phyloP scores from a whole-genome alignment of 2,797 vertebrate genomes.

The Megaceryle alcyon region DNA sequence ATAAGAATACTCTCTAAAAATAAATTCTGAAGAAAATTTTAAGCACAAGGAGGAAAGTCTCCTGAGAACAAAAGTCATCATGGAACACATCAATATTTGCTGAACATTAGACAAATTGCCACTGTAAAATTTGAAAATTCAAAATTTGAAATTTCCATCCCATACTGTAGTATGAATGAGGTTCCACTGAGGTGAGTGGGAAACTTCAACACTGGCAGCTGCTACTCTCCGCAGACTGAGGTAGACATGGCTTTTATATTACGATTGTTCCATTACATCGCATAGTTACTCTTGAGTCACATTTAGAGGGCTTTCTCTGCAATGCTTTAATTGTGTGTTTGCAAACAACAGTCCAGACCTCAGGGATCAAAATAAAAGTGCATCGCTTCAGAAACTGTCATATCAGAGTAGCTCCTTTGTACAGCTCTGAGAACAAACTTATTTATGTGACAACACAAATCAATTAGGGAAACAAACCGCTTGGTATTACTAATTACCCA shows the following conservation, averaged over 20 bases:
- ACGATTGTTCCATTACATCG: rapidly evolving
- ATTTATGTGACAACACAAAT: not conserved
- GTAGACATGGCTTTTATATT: not conserved
- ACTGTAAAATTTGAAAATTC: too few relatives aligned
- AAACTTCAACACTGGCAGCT: not conserved
- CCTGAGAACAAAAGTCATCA: not conserved
- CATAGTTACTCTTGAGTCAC: not conserved
- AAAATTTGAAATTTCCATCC: too few relatives aligned
- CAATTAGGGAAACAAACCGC: not conserved
- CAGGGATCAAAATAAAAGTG: not conserved
- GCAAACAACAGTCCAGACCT: not conserved
- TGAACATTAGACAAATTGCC: not conserved
- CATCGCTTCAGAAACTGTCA: not conserved
- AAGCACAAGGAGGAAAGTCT: not conserved
- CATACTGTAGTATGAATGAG: not conserved
- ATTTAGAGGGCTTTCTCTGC: not conserved
- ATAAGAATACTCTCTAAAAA: not conserved
- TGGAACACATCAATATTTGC: not conserved
- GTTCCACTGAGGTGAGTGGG: not conserved
- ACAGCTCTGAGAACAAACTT: not conserved
- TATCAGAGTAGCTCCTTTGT: not conserved
- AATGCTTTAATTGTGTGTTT: not conserved
- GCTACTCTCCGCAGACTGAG: not conserved
- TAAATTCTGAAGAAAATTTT: not conserved
- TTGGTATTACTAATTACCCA: not conserved